phyloP scores from a whole-genome alignment of 2,797 vertebrate species.

The Champsocephalus esox region DNA sequence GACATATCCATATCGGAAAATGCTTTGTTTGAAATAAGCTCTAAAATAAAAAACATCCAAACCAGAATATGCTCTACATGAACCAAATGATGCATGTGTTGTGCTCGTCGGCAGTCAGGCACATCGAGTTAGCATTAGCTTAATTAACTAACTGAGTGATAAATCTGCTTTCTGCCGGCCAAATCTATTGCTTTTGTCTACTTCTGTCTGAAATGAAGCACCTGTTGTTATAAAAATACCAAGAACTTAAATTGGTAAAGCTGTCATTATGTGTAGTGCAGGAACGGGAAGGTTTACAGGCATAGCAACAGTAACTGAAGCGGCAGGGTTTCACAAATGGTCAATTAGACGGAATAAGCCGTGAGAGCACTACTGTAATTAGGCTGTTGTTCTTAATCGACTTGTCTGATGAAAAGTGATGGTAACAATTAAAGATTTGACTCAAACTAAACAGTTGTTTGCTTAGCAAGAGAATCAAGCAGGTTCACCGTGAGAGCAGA shows the following conservation, averaged over 20 bases:
- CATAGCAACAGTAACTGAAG: neutral
- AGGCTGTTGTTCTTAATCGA: slow-evolving; percentile 29
- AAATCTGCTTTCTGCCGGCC: neutral
- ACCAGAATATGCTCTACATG: no score
- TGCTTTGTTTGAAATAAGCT: no score
- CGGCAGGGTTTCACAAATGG: neutral
- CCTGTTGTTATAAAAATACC: no score
- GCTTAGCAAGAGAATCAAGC: slow-evolving; percentile 14
- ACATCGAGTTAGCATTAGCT: neutral
- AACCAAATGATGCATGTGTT: no score
- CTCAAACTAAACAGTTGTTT: slow-evolving; percentile 10
- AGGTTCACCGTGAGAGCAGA: slow-evolving; percentile 34
- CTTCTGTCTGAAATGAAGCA: neutral
- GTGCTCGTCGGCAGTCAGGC: neutral
- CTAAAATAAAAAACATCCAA: no score
- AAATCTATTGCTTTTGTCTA: neutral
- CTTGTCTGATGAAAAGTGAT: slow-evolving; percentile 26
- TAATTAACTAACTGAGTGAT: slow-evolving; percentile 12
- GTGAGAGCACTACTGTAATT: slow-evolving; percentile 20
- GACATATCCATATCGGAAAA: no score
- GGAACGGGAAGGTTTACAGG: neutral
- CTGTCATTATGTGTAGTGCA: neutral
- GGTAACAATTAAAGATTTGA: slow-evolving; percentile 25
- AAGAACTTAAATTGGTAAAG: neutral
- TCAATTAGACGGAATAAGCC: neutral